phyloP scores from a whole-genome alignment of 30 jellyfish, hydroid and myxozoan genomes.

The Morbakka virulenta region DNA sequence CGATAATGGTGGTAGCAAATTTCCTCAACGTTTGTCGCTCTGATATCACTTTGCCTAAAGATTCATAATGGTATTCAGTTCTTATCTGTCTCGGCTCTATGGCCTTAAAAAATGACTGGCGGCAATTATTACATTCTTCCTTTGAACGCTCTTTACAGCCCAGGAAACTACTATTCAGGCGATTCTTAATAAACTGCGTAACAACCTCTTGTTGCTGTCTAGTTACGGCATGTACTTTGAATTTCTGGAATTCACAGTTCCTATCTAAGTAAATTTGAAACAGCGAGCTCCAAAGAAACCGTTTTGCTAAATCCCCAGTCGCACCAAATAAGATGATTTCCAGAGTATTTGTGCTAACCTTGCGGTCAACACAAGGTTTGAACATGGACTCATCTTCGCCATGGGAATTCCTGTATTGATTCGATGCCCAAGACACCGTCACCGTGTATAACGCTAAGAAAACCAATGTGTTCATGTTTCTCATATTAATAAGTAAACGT shows the following conservation, averaged over 20 bases:
- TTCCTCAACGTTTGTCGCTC: background rate
- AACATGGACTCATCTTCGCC: too few species aligned
- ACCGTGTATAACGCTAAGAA: too few species aligned
- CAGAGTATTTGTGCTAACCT: too few species aligned
- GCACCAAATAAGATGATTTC: slow-evolving; percentile 50
- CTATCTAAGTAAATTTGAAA: slow-evolving; percentile 2
- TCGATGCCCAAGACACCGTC: too few species aligned
- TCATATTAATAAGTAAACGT: too few species aligned
- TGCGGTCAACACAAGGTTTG: too few species aligned
- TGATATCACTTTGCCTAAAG: background rate
- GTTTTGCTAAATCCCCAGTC: slow-evolving; percentile 56
- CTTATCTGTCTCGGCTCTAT: background rate
- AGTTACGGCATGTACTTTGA: slow-evolving; percentile 39
- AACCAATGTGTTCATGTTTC: too few species aligned
- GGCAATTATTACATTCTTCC: background rate
- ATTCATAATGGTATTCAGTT: background rate
- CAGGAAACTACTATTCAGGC: background rate
- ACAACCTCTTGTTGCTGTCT: slow-evolving; percentile 22
- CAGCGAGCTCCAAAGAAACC: slow-evolving; percentile 65
- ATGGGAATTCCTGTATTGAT: too few species aligned
- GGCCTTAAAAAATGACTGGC: background rate
- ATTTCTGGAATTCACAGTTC: background rate
- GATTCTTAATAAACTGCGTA: background rate
- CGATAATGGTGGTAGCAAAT: background rate
- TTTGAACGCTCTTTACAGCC: background rate